Conservation (phyloP, 2,797 vertebrate species). For the Dendrocincla tyrannina region DNA sequence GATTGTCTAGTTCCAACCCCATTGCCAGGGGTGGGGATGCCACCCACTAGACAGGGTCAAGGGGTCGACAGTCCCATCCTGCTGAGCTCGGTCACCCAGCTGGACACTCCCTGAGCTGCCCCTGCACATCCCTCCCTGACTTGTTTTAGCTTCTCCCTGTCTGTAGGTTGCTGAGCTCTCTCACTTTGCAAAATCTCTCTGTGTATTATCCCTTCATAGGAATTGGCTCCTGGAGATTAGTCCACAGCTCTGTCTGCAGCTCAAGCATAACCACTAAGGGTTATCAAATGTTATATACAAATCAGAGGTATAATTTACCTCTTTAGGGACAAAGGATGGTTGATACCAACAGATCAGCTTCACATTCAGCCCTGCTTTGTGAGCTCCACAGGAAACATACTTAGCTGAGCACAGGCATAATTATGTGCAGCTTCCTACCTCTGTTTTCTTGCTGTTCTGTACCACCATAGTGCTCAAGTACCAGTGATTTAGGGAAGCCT, state of each 20-base stretch:
- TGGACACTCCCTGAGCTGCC: neutral
- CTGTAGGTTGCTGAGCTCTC: neutral
- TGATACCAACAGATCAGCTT: neutral
- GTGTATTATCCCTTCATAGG: accelerated
- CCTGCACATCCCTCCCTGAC: accelerated
- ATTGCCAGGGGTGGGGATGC: neutral
- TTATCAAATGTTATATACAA: neutral
- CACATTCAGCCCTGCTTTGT: neutral
- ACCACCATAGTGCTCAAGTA: neutral
- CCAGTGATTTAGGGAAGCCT: neutral
- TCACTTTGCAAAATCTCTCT: neutral
- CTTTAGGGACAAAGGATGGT: neutral
- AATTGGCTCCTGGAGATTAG: neutral
- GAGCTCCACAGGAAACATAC: constrained; percentile 23
- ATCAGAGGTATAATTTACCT: neutral
- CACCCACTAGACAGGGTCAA: neutral
- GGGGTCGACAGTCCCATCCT: accelerated
- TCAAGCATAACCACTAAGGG: neutral
- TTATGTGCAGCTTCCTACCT: neutral
- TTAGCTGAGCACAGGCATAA: neutral
- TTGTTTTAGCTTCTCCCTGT: neutral
- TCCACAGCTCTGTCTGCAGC: neutral
- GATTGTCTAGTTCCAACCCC: neutral
- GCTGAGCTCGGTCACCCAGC: accelerated
- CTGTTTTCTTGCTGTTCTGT: neutral